Percentiles rank a stretch among this genome's conserved stretches.
These are phyloP conservation scores for Rhopalosiphum nymphaeae DNA, from an alignment of 2,888 invertebrate species.

Conservation along the genomic window DNA sequence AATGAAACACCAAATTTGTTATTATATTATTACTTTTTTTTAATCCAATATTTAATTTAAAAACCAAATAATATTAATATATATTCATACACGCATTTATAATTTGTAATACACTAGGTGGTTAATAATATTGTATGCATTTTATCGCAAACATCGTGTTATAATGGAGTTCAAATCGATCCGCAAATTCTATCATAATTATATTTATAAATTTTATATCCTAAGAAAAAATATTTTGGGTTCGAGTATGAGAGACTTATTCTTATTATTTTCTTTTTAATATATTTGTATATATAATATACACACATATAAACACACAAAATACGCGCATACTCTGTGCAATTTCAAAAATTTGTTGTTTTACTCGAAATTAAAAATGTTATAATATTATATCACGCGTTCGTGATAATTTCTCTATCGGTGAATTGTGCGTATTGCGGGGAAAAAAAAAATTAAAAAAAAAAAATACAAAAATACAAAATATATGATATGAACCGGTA, in stretches of 20 bases:
- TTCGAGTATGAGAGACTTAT: slow-evolving; percentile 38
- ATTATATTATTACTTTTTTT: not conserved
- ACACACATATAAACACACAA: not conserved
- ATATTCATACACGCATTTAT: not conserved
- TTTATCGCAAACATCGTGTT: not conserved
- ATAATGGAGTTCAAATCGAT: not conserved
- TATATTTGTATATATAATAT: slow-evolving; percentile 27
- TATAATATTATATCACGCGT: not conserved
- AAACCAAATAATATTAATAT: not conserved
- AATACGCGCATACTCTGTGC: not conserved
- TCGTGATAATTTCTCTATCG: not conserved
- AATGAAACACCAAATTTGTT: not conserved
- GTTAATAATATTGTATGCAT: not conserved
- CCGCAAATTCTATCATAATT: not conserved
- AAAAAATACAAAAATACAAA: not conserved
- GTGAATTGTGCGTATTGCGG: not conserved
- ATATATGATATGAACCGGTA: not conserved
- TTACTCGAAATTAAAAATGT: not conserved
- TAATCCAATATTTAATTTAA: not conserved
- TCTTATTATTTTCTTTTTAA: slow-evolving; percentile 36
- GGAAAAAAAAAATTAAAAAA: not conserved
- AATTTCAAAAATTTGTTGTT: not conserved
- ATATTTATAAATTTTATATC: not conserved
- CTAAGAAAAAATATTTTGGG: not conserved
- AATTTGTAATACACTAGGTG: not conserved